These are phyloP conservation scores for Chloropsis cyanopogon DNA, from an alignment of 2,113 vertebrate species.

Conservation along the genomic window DNA sequence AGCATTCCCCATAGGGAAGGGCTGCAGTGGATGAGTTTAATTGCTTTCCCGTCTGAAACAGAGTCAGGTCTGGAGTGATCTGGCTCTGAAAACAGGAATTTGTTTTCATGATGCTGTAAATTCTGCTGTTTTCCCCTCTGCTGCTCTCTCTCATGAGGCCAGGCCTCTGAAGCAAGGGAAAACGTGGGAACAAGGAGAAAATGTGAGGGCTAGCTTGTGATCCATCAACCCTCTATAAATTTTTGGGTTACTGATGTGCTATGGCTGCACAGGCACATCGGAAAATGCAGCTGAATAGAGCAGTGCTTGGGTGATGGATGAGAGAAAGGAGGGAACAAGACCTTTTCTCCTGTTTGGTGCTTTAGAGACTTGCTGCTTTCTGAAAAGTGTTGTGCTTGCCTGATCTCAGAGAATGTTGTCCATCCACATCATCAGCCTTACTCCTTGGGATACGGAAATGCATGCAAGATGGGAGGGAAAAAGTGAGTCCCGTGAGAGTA, in stretches of 20 bases:
- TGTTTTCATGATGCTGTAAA: not conserved
- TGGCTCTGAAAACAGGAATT: not conserved
- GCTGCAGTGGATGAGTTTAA: not conserved
- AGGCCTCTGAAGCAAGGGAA: not conserved
- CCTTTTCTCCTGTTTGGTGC: not conserved
- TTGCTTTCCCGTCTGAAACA: not conserved
- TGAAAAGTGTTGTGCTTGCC: not conserved
- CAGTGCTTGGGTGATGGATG: not conserved
- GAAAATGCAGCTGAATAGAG: not conserved
- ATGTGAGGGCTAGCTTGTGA: not conserved
- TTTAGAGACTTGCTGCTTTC: not conserved
- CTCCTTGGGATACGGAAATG: not conserved
- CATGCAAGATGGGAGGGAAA: not conserved
- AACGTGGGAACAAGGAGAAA: not conserved
- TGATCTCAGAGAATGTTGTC: not conserved
- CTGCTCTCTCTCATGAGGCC: not conserved
- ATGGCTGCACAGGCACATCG: not conserved
- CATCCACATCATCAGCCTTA: not conserved
- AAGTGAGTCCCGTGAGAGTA: not conserved
- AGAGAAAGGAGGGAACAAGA: not conserved
- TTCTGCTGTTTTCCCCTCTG: not conserved
- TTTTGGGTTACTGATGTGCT: not conserved
- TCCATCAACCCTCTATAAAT: not conserved
- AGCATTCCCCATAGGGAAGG: not conserved
- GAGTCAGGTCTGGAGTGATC: not conserved